Evolutionary conservation across 2,113 vertebrate genomes (phyloP).

Genomic region (Aegithalos caudatus): DNA sequence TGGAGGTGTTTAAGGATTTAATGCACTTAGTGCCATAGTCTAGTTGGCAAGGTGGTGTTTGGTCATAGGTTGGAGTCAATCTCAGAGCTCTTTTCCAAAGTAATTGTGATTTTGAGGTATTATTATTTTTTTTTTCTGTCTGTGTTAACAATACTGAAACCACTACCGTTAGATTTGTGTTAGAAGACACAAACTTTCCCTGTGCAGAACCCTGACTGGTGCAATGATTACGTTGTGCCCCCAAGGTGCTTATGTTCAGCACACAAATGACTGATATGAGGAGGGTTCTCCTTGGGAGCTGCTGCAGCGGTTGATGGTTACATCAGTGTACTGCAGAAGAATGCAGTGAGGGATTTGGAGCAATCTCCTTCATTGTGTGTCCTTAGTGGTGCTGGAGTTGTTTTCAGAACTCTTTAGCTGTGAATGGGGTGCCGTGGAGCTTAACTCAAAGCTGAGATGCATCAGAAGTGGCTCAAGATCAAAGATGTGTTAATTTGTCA

Average conservation of each 20-base stretch:
- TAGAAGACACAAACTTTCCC: accelerated
- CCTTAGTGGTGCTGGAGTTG: neutral
- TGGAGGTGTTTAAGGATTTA: neutral
- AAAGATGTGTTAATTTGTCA: neutral
- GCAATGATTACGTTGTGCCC: neutral
- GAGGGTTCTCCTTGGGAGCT: neutral
- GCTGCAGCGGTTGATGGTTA: neutral
- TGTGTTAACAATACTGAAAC: accelerated
- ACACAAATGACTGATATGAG: accelerated
- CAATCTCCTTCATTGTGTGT: accelerated
- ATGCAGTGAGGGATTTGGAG: neutral
- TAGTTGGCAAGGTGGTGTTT: neutral
- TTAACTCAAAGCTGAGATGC: accelerated
- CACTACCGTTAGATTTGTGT: neutral
- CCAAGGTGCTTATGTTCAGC: accelerated
- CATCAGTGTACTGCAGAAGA: neutral
- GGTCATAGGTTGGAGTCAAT: accelerated
- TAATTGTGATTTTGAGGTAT: neutral
- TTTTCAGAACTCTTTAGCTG: neutral
- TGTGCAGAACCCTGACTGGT: accelerated
- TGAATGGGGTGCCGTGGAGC: no score
- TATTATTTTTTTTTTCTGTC: accelerated
- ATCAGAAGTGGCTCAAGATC: accelerated
- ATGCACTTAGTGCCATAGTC: accelerated
- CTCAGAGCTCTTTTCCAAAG: neutral